Evolutionary conservation across 2,113 vertebrate species (phyloP).

Genomic region (Peromyscus leucopus): DNA sequence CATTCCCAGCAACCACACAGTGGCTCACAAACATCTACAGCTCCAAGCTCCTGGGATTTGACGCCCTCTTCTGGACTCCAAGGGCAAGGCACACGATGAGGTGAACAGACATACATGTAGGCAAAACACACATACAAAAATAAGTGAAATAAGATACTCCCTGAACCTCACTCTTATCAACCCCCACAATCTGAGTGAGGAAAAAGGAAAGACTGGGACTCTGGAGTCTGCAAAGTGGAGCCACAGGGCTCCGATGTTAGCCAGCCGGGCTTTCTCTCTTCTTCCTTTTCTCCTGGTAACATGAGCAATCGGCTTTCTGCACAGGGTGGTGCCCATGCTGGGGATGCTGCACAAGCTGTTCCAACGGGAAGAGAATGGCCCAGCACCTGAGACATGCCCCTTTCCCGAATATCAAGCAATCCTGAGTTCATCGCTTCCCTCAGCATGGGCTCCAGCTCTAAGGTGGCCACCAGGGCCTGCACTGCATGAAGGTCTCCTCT

Average conservation of each 20-base stretch:
- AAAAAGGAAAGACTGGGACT: background rate
- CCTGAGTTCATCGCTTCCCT: background rate
- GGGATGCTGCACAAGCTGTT: too few species aligned
- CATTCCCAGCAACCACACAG: background rate
- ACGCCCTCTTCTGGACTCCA: background rate
- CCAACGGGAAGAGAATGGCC: too few species aligned
- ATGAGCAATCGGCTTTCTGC: background rate
- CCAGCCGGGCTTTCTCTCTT: too few species aligned
- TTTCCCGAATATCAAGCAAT: background rate
- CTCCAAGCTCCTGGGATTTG: background rate
- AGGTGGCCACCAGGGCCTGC: background rate
- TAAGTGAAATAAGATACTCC: background rate
- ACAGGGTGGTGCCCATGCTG: fast-evolving
- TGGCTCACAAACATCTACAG: background rate
- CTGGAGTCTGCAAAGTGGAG: background rate
- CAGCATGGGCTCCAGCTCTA: background rate
- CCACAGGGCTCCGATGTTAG: background rate
- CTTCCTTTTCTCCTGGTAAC: background rate
- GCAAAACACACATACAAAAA: background rate
- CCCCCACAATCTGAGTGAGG: background rate
- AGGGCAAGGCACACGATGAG: background rate
- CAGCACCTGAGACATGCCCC: fast-evolving
- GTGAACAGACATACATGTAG: background rate
- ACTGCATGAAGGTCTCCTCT: background rate
- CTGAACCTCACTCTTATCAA: background rate